Evolutionary conservation across 64 coral and sea anemone species (phyloP).

Genomic region (Montipora cactus): DNA sequence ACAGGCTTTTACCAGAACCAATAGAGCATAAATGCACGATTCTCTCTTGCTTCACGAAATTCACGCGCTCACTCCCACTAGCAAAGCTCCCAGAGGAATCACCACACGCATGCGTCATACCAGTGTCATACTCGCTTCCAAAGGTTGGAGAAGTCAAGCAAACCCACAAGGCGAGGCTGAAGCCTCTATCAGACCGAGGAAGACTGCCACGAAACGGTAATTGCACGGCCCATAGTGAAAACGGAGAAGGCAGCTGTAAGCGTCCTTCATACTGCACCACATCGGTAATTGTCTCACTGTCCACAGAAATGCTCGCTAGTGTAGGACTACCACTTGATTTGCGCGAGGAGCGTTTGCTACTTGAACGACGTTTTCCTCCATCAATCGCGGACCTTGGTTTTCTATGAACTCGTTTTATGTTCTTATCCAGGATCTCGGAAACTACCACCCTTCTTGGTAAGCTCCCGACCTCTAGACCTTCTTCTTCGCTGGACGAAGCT

Average conservation of each 20-base stretch:
- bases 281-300: background rate
- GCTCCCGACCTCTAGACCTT: slow-evolving; percentile 12
- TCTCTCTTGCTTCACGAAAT: background rate
- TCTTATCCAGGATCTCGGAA: background rate
- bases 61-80: background rate
- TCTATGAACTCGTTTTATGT: background rate
- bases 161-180: slow-evolving; percentile 66
- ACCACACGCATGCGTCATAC: background rate
- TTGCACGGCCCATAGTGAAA: slow-evolving; percentile 43
- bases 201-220: slow-evolving; percentile 59
- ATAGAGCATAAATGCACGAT: slow-evolving; percentile 66
- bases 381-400: background rate
- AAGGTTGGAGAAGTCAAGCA: background rate
- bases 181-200: slow-evolving; percentile 31
- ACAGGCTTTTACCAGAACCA: slow-evolving; percentile 59
- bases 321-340: background rate
- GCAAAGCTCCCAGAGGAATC: background rate
- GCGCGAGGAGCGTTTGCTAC: background rate
- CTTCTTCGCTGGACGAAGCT: slow-evolving; percentile 46
- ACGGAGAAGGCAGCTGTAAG: slow-evolving; percentile 51
- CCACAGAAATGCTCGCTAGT: background rate
- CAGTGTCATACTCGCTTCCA: background rate
- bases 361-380: slow-evolving; percentile 7
- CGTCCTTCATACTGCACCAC: slow-evolving; percentile 6
- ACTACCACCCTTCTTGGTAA: background rate